Percentiles rank a stretch among this genome's conserved stretches.
Conservation (phyloP, 2,113 vertebrate species). For the Hassar affinis region DNA sequence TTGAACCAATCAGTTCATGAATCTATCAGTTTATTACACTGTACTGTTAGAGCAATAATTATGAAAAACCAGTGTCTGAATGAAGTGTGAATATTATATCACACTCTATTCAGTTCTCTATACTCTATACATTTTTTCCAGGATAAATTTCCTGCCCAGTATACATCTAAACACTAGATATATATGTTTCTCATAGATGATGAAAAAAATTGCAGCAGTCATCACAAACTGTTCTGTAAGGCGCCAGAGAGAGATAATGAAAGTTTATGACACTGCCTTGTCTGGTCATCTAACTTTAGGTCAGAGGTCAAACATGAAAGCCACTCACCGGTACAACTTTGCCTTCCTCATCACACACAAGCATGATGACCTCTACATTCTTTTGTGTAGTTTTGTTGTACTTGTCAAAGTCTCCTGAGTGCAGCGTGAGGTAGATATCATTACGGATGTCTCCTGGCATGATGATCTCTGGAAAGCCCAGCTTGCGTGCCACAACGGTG, state of each 20-base stretch:
- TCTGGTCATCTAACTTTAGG: not conserved
- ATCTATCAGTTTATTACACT: not conserved
- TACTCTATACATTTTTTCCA: not conserved
- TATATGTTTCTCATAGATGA: not conserved
- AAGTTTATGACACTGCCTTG: not conserved
- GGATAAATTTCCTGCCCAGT: not conserved
- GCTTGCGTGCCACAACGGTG: slow-evolving; percentile 90
- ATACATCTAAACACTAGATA: not conserved
- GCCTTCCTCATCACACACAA: slow-evolving; percentile 92
- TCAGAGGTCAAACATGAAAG: slow-evolving; percentile 45
- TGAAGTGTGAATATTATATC: not conserved
- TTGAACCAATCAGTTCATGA: no score
- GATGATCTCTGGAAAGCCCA: slow-evolving; percentile 98
- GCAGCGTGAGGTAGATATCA: slow-evolving; percentile 93
- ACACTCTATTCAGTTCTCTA: not conserved
- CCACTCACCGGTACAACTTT: slow-evolving; percentile 85
- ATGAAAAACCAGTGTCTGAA: not conserved
- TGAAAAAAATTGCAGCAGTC: not conserved
- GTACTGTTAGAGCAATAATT: not conserved
- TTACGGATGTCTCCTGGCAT: slow-evolving; percentile 98
- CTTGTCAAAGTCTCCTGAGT: slow-evolving; percentile 93
- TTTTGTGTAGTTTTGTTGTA: slow-evolving; percentile 98
- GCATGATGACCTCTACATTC: slow-evolving; percentile 96
- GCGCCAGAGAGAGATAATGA: not conserved
- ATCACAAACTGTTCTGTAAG: not conserved